These are phyloP conservation scores for Agonum fuliginosum DNA, from an alignment of 2,888 invertebrate species.

Conservation along the genomic window DNA sequence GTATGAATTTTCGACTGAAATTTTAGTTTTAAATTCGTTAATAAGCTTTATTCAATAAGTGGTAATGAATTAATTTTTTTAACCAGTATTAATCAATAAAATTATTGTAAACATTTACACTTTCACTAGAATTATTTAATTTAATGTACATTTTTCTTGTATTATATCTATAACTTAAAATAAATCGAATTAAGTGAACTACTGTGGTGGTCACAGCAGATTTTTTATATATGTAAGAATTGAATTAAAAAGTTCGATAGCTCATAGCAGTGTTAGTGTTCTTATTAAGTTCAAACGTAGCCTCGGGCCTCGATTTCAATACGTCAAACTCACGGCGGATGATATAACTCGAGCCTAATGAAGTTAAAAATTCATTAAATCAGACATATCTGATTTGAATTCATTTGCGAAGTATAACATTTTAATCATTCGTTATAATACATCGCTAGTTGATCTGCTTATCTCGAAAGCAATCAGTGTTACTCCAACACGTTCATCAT, in stretches of 20 bases:
- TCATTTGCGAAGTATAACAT: conserved; percentile 44
- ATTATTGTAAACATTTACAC: too few species aligned
- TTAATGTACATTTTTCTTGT: too few species aligned
- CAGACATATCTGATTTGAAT: conserved; percentile 26
- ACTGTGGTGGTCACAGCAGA: too few species aligned
- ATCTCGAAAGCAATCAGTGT: conserved; percentile 26
- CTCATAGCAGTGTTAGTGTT: background rate
- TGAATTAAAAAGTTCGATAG: background rate
- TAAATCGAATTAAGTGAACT: too few species aligned
- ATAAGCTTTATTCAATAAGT: too few species aligned
- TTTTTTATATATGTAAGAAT: background rate
- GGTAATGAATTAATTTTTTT: too few species aligned
- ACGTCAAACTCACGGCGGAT: conserved; percentile 28
- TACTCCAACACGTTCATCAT: conserved; percentile 30
- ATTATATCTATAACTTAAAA: too few species aligned
- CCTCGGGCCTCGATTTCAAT: conserved; percentile 34
- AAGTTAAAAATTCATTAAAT: conserved; percentile 45
- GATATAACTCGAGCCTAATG: conserved; percentile 36
- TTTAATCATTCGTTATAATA: conserved; percentile 30
- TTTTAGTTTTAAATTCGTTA: too few species aligned
- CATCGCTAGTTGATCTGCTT: background rate
- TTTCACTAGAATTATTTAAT: too few species aligned
- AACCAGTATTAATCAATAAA: too few species aligned
- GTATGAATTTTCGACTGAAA: too few species aligned
- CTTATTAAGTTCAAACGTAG: conserved; percentile 21